A percentile compares a stretch with the other conserved stretches of the same genome.
Evolutionary conservation across 2,797 vertebrate species (phyloP).

Genomic region (Linurgus olivaceus): DNA sequence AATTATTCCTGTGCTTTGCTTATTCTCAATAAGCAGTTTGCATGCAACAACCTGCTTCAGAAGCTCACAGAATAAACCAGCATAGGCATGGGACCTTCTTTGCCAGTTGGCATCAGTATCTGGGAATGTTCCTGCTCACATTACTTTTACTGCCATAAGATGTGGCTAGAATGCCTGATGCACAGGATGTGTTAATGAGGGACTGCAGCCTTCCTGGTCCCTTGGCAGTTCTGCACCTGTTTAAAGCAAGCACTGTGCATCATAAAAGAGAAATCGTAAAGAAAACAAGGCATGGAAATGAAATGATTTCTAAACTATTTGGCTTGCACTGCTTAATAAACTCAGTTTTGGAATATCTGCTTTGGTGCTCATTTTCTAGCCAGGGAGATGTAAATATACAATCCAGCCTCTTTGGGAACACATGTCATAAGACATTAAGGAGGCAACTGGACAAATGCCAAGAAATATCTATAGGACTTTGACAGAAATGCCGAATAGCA

Average conservation of each 20-base stretch:
- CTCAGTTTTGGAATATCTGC: neutral
- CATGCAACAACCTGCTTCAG: neutral
- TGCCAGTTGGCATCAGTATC: slow-evolving; percentile 7
- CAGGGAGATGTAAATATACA: neutral
- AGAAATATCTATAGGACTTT: slow-evolving; percentile 10
- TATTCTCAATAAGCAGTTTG: neutral
- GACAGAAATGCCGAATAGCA: slow-evolving; percentile 25
- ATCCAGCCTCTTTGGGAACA: neutral
- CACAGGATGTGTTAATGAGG: neutral
- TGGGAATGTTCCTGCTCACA: neutral
- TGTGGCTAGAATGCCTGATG: neutral
- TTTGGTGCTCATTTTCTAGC: slow-evolving; percentile 19
- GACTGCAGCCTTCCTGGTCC: neutral
- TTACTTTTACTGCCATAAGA: neutral
- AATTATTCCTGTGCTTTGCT: neutral
- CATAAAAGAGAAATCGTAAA: neutral
- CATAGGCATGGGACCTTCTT: neutral
- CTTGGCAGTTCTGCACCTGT: neutral
- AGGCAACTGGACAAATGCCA: slow-evolving; percentile 9
- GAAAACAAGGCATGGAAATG: neutral
- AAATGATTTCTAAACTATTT: slow-evolving; percentile 8
- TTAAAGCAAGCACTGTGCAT: neutral
- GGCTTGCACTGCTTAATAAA: neutral
- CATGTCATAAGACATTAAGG: neutral
- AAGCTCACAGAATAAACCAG: neutral